Conservation (phyloP, 2,113 vertebrate genomes). For the Ornithorhynchus anatinus region DNA sequence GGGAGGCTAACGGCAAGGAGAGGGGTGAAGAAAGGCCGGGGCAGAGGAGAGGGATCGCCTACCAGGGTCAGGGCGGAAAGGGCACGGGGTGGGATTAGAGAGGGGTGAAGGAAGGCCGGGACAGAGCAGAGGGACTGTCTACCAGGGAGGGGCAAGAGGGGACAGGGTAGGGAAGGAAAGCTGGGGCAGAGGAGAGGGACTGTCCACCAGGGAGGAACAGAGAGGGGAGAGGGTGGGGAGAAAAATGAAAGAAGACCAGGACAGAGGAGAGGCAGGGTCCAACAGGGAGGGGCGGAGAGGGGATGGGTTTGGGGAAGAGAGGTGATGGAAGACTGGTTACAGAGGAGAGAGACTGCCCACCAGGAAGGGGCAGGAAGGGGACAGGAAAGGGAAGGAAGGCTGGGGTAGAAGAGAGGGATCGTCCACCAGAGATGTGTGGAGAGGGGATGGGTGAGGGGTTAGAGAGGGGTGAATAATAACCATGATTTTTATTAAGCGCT, state of each 20-base stretch:
- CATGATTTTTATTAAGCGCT: too few relatives aligned
- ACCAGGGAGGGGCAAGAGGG: neutral
- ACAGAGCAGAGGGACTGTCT: too few relatives aligned
- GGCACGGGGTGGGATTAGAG: neutral
- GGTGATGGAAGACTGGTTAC: neutral
- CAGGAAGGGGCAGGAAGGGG: fast-evolving
- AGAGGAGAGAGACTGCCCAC: neutral
- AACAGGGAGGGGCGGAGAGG: neutral
- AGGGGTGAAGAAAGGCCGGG: too few relatives aligned
- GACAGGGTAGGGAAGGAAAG: neutral
- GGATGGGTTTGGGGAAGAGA: too few relatives aligned
- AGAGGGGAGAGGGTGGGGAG: neutral
- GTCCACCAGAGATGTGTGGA: too few relatives aligned
- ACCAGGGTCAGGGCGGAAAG: neutral
- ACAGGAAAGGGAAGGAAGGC: neutral
- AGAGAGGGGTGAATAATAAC: too few relatives aligned
- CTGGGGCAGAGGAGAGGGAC: neutral
- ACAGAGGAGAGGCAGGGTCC: neutral
- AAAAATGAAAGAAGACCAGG: neutral
- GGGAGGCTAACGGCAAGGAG: conserved; percentile 16
- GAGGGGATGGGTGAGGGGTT: too few relatives aligned
- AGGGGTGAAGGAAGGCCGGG: too few relatives aligned
- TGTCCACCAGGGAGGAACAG: neutral
- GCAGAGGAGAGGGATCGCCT: neutral
- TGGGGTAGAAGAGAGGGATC: neutral